Conservation (phyloP, 2,113 vertebrate genomes). For the Otis tarda region DNA sequence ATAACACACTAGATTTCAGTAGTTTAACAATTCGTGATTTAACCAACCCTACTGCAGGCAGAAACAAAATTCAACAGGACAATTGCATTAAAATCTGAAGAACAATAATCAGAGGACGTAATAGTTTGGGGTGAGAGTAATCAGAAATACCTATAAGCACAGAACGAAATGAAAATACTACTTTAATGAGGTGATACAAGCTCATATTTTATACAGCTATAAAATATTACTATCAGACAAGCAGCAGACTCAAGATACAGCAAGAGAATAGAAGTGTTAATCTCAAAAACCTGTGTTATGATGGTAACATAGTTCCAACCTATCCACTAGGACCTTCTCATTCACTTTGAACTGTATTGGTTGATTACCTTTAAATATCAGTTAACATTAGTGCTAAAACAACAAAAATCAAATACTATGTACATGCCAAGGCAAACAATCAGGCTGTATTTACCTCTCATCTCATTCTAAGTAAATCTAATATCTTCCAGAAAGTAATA, state of each 20-base stretch:
- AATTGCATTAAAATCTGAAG: neutral
- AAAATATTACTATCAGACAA: neutral
- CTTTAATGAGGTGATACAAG: neutral
- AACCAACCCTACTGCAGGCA: neutral
- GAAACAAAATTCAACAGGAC: neutral
- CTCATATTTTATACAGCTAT: neutral
- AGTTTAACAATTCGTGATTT: neutral
- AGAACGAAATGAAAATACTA: neutral
- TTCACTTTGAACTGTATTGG: neutral
- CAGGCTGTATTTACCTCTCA: neutral
- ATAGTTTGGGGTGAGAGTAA: neutral
- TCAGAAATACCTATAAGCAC: neutral
- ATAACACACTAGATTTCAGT: neutral
- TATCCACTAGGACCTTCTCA: neutral
- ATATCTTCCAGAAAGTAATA: neutral
- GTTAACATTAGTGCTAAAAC: neutral
- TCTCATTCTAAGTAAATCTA: neutral
- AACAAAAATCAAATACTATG: neutral
- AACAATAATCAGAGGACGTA: neutral
- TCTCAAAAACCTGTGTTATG: neutral
- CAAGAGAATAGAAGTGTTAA: neutral
- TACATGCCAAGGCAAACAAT: slow-evolving; percentile 2
- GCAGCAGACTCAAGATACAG: neutral
- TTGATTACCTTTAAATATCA: neutral
- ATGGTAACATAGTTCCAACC: neutral